A percentile compares a stretch with the other conserved stretches of the same genome.
Conservation (phyloP, 2,888 invertebrate genomes). For the Argyresthia albistria region DNA sequence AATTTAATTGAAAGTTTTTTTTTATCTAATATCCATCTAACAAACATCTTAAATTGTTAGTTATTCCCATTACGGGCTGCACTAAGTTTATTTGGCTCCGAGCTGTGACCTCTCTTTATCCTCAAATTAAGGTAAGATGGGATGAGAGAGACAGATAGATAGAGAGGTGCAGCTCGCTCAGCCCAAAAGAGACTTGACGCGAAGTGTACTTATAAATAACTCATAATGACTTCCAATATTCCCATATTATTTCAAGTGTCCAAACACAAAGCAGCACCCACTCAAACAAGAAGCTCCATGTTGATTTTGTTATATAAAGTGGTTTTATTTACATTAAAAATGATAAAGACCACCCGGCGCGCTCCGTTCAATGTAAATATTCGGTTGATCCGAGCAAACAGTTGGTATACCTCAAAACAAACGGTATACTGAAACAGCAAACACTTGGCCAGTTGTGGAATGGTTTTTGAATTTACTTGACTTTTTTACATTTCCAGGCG, state of each 20-base stretch:
- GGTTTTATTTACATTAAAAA: conserved; percentile 55
- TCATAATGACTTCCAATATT: not conserved
- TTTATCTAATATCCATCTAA: no score
- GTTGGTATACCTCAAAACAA: conserved; percentile 61
- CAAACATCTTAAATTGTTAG: no score
- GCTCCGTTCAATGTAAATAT: conserved; percentile 23
- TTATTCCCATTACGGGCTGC: no score
- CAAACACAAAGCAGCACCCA: not conserved
- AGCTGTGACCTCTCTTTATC: no score
- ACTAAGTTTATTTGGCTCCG: no score
- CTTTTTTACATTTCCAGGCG: not conserved
- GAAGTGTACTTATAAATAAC: not conserved
- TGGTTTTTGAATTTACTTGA: conserved; percentile 3
- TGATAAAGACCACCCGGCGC: conserved; percentile 68
- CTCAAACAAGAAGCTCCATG: conserved; percentile 23
- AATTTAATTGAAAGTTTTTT: no score
- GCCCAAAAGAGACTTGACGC: no score
- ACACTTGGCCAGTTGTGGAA: conserved; percentile 36
- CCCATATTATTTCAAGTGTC: not conserved
- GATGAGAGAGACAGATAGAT: no score
- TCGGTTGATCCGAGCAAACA: conserved; percentile 41
- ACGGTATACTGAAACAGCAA: conserved; percentile 53
- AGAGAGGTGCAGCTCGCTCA: no score
- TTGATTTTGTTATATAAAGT: conserved; percentile 45
- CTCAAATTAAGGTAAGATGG: no score